phyloP scores from a whole-genome alignment of 1,140 invertebrate species.

The Drosophila ironensis region DNA sequence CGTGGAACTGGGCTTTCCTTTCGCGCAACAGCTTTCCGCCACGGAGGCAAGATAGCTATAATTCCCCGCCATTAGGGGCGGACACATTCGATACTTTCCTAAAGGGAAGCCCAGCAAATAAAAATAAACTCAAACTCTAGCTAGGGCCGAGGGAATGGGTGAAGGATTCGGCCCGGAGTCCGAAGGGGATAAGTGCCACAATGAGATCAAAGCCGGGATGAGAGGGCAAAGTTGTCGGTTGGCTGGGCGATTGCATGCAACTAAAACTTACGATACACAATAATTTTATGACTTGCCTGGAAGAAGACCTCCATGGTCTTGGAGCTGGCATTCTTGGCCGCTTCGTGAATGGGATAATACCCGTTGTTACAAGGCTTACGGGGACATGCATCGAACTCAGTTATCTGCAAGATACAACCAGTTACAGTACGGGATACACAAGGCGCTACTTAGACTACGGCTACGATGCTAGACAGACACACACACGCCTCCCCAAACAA shows the following conservation, averaged over 20 bases:
- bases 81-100: slow-evolving; percentile 68
- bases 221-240: slow-evolving; percentile 23
- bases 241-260: slow-evolving; percentile 4
- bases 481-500: slow-evolving; percentile 14
- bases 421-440: slow-evolving; percentile 27
- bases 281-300: slow-evolving; percentile 75
- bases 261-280: not conserved
- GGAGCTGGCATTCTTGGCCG: slow-evolving; percentile 93
- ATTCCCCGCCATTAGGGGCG: not conserved
- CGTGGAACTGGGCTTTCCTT: not conserved
- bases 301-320: slow-evolving; percentile 90
- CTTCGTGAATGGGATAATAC: slow-evolving; percentile 94
- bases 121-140: slow-evolving; percentile 14
- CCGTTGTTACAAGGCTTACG: slow-evolving; percentile 91
- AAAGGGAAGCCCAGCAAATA: slow-evolving; percentile 33
- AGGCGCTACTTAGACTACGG: not conserved
- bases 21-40: not conserved
- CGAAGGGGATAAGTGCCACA: slow-evolving; percentile 22
- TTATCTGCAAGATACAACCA: slow-evolving; percentile 84
- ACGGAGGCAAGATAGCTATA: not conserved
- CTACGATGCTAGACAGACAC: not conserved
- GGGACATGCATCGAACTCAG: slow-evolving; percentile 87
- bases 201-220: slow-evolving; percentile 29
- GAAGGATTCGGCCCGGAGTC: slow-evolving; percentile 9
- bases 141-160: not conserved